phyloP scores from a whole-genome alignment of 2,888 invertebrate genomes.

The Calameuta filiformis region DNA sequence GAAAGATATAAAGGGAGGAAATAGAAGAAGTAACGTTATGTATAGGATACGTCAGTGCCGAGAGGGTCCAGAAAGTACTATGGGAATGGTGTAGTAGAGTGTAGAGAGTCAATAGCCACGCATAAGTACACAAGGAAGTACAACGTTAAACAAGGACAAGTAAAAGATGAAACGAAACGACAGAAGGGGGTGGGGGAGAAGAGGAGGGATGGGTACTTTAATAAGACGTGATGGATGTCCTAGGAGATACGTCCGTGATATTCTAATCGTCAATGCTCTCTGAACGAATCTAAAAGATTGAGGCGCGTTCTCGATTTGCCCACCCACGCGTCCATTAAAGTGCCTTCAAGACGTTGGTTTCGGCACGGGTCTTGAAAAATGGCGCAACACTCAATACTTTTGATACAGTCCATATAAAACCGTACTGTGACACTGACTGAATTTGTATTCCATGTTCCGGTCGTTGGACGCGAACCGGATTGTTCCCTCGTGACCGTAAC shows the following conservation, averaged over 20 bases:
- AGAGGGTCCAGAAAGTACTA: not conserved
- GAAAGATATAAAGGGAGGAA: not conserved
- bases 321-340: slow-evolving; percentile 4
- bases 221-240: slow-evolving; percentile 47
- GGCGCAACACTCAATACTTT: not conserved
- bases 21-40: not conserved
- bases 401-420: not conserved
- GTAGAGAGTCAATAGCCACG: not conserved
- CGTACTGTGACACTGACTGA: not conserved
- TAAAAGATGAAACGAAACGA: not conserved
- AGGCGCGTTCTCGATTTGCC: not conserved
- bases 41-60: not conserved
- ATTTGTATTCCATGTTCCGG: not conserved
- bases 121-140: not conserved
- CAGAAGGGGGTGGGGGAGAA: not conserved
- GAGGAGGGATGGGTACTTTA: slow-evolving; percentile 37
- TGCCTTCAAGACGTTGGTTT: slow-evolving; percentile 2
- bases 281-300: not conserved
- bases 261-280: not conserved
- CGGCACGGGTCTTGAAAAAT: not conserved
- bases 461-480: not conserved
- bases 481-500: not conserved
- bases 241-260: not conserved
- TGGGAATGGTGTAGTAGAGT: not conserved
- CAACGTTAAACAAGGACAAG: not conserved